A percentile compares a stretch with the other conserved stretches of the same genome.
Evolutionary conservation across 2,888 invertebrate species (phyloP).

Genomic region (Sminthurides aquaticus): DNA sequence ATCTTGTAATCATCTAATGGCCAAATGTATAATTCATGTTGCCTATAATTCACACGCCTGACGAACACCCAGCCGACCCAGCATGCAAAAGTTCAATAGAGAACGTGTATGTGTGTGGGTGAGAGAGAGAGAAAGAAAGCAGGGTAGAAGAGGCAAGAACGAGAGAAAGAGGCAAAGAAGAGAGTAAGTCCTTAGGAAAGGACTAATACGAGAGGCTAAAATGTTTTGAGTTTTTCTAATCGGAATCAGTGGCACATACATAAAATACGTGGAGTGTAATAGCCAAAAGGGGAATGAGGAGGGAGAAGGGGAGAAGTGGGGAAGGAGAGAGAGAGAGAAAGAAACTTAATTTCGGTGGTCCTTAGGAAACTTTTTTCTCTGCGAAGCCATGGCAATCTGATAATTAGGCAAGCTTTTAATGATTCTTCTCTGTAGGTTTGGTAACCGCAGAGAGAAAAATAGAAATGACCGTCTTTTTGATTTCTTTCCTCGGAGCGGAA

Average conservation of each 20-base stretch:
- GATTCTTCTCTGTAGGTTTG: conserved; percentile 38
- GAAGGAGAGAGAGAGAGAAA: conserved; percentile 20
- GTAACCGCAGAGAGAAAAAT: conserved; percentile 31
- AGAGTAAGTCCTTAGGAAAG: not conserved
- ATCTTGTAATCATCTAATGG: conserved; percentile 43
- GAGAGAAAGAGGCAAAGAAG: not conserved
- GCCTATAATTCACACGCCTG: conserved; percentile 42
- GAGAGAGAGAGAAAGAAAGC: not conserved
- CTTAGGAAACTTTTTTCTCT: conserved; percentile 29
- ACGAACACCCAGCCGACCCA: conserved; percentile 30
- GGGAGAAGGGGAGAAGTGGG: not conserved
- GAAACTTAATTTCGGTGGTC: conserved; percentile 33
- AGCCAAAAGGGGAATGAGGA: not conserved
- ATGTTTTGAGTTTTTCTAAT: not conserved
- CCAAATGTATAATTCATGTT: conserved; percentile 43
- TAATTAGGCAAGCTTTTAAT: conserved; percentile 44
- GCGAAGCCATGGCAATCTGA: conserved; percentile 38
- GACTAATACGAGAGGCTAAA: not conserved
- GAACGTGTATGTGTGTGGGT: not conserved
- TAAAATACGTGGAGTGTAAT: not conserved
- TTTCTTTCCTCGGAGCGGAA: conserved; percentile 41
- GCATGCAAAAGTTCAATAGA: conserved; percentile 42
- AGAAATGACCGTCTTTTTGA: conserved; percentile 43
- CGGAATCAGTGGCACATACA: not conserved
- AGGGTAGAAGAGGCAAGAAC: not conserved